Percentiles rank a stretch among this genome's conserved stretches.
Evolutionary conservation across 2,797 vertebrate genomes (phyloP).

Genomic region (Manis javanica): DNA sequence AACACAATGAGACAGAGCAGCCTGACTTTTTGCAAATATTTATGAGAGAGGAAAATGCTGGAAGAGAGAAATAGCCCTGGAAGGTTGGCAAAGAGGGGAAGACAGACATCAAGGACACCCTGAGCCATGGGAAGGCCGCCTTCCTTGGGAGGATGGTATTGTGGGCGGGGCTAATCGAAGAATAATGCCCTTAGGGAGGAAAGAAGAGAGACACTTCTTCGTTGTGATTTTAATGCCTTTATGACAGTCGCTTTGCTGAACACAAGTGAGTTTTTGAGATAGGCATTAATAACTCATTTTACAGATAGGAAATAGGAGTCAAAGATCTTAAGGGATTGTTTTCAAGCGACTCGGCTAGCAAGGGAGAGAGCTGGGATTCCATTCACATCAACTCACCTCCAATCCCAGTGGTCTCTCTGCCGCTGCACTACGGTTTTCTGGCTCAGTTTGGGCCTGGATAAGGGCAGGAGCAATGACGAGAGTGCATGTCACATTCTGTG

Average conservation of each 20-base stretch:
- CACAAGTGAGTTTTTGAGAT: background rate
- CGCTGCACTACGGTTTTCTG: background rate
- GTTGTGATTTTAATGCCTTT: background rate
- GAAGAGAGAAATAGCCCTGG: background rate
- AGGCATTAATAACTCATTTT: background rate
- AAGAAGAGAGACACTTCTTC: background rate
- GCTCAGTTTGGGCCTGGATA: no score
- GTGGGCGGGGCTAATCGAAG: background rate
- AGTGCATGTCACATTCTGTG: background rate
- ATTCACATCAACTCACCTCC: background rate
- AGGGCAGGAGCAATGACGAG: no score
- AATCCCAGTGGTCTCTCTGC: background rate
- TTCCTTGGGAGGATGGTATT: background rate
- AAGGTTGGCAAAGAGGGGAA: slow-evolving; percentile 27
- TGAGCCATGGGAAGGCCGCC: background rate
- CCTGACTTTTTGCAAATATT: slow-evolving; percentile 64
- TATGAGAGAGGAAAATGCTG: slow-evolving; percentile 49
- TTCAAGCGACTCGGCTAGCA: no score
- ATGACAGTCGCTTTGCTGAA: background rate
- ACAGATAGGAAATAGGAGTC: background rate
- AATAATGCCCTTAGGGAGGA: background rate
- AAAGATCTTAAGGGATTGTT: background rate
- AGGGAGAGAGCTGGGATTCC: background rate
- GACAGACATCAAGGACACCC: background rate
- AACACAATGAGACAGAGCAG: slow-evolving; percentile 65